phyloP scores from a whole-genome alignment of 2,797 vertebrate species.

The Macropus fuliginosus region DNA sequence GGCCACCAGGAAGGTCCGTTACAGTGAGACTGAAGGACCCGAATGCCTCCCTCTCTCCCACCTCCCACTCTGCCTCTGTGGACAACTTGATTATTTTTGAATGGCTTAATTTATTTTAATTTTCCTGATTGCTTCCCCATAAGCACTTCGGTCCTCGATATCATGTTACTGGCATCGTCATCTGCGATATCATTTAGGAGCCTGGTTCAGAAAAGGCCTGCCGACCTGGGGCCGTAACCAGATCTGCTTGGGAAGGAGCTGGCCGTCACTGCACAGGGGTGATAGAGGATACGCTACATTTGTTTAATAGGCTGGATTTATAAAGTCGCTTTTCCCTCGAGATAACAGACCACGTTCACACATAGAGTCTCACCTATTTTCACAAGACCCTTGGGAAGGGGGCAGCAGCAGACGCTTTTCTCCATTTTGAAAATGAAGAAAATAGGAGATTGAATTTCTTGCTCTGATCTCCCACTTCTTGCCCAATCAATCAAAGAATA shows the following conservation, averaged over 20 bases:
- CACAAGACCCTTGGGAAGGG: conserved; percentile 27
- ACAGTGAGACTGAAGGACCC: conserved; percentile 44
- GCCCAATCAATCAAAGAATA: not conserved
- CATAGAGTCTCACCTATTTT: not conserved
- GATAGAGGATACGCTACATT: not conserved
- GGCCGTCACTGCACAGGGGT: not conserved
- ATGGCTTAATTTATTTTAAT: conserved; percentile 58
- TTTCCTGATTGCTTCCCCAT: conserved; percentile 59
- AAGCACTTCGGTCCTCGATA: conserved; percentile 63
- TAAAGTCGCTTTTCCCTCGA: conserved; percentile 18
- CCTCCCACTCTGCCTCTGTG: conserved; percentile 52
- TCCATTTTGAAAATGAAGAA: conserved; percentile 4
- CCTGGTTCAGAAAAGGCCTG: conserved; percentile 11
- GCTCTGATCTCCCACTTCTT: not conserved
- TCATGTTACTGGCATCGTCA: conserved; percentile 5
- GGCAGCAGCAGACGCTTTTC: not conserved
- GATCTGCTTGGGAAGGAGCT: not conserved
- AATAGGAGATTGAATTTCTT: not conserved
- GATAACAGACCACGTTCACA: not conserved
- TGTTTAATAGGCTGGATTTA: conserved; percentile 16
- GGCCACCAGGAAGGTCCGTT: conserved; percentile 68
- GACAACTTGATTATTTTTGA: conserved; percentile 71
- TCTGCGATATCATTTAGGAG: conserved; percentile 14
- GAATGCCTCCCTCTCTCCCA: not conserved
- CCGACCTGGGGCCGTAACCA: not conserved